Evolutionary conservation across 1,140 invertebrate species (phyloP).

Genomic region (Vollenhovia emeryi): DNA sequence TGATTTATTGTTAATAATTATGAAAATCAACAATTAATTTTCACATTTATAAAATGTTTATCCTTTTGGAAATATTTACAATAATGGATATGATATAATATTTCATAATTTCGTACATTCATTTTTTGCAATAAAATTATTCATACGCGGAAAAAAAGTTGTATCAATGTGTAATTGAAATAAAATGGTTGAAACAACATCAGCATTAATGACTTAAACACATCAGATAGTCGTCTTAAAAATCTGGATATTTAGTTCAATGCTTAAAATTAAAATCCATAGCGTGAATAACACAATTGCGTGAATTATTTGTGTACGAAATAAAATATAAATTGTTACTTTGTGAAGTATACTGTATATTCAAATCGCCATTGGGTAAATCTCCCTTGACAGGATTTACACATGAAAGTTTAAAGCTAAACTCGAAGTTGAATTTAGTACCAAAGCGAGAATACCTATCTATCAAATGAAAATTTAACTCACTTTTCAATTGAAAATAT

Average conservation of each 20-base stretch:
- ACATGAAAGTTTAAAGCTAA: slow-evolving; percentile 52
- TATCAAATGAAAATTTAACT: slow-evolving; percentile 55
- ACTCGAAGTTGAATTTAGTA: slow-evolving; percentile 36
- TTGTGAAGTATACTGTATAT: background rate
- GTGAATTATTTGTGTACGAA: too few species aligned
- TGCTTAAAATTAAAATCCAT: too few species aligned
- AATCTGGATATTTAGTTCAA: too few species aligned
- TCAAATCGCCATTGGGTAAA: background rate
- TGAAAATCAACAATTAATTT: background rate
- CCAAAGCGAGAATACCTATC: slow-evolving; percentile 37
- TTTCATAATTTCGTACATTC: background rate
- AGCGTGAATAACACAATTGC: too few species aligned
- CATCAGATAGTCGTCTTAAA: too few species aligned
- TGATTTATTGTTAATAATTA: background rate
- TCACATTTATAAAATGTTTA: background rate
- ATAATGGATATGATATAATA: background rate
- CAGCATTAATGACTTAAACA: too few species aligned
- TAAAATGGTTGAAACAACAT: too few species aligned
- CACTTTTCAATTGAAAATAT: slow-evolving; percentile 40
- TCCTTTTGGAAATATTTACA: background rate
- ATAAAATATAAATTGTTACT: slow-evolving; percentile 28
- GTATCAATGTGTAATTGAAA: too few species aligned
- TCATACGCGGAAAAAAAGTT: too few species aligned
- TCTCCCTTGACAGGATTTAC: slow-evolving; percentile 45
- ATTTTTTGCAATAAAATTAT: slow-evolving; percentile 1